These are phyloP conservation scores for Psilanteris sp. DNA, from an alignment of 1,140 invertebrate genomes.

Conservation along the genomic window DNA sequence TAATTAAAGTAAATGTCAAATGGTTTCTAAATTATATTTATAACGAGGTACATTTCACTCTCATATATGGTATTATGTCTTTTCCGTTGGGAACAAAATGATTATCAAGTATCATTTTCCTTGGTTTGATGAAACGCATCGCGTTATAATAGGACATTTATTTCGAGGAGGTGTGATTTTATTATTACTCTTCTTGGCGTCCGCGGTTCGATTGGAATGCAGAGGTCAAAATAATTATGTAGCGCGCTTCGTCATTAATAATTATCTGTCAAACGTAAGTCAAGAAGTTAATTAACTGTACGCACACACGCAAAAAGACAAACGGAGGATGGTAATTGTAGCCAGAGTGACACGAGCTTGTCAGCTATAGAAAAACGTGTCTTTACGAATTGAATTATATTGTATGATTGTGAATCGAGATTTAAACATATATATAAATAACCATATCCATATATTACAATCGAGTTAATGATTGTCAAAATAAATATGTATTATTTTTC, in stretches of 20 bases:
- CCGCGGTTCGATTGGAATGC: conserved; percentile 48
- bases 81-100: not conserved
- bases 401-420: too few relatives aligned
- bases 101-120: conserved; percentile 7
- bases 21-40: too few relatives aligned
- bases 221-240: conserved; percentile 61
- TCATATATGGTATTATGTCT: too few relatives aligned
- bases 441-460: too few relatives aligned
- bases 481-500: too few relatives aligned
- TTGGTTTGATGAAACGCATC: conserved; percentile 14
- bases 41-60: too few relatives aligned
- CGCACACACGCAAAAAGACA: conserved; percentile 45
- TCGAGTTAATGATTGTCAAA: too few relatives aligned
- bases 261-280: conserved; percentile 62
- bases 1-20: too few relatives aligned
- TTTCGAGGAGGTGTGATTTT: conserved; percentile 49
- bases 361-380: conserved; percentile 37
- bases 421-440: too few relatives aligned
- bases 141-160: conserved; percentile 26
- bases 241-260: conserved; percentile 52
- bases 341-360: conserved; percentile 36
- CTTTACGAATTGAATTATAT: conserved; percentile 43
- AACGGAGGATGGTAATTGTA: conserved; percentile 44
- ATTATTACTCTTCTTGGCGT: conserved; percentile 58
- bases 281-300: conserved; percentile 59